These are phyloP conservation scores for Antheraea assamensis DNA, from an alignment of 2,888 invertebrate genomes.

Conservation along the genomic window DNA sequence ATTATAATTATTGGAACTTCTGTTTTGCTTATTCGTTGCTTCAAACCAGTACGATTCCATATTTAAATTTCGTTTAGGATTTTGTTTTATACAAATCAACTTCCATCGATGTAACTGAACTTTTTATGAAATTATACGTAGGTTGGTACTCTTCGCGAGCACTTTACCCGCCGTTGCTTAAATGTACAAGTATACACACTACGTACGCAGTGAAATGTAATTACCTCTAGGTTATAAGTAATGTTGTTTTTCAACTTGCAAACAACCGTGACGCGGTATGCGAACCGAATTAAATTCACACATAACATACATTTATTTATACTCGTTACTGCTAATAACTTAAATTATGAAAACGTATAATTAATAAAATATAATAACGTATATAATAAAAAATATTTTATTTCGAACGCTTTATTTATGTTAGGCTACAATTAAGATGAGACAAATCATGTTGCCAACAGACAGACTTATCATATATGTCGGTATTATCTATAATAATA, in stretches of 20 bases:
- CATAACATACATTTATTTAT: neutral
- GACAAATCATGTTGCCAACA: too few species aligned
- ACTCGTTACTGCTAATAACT: neutral
- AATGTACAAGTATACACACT: neutral
- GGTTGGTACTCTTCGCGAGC: neutral
- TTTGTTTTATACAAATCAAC: neutral
- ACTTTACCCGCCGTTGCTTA: neutral
- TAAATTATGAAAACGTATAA: too few species aligned
- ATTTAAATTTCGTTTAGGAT: too few species aligned
- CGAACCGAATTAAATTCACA: neutral
- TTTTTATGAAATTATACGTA: neutral
- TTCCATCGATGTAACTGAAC: neutral
- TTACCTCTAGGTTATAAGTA: neutral
- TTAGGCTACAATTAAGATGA: too few species aligned
- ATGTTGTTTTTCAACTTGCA: neutral
- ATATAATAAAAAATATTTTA: too few species aligned
- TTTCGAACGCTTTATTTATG: too few species aligned
- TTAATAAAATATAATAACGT: too few species aligned
- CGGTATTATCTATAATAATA: too few species aligned
- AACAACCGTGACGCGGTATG: constrained; percentile 4
- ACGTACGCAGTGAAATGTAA: constrained; percentile 7
- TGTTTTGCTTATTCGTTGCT: too few species aligned
- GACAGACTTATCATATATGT: too few species aligned
- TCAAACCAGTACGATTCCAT: too few species aligned
- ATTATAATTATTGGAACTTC: too few species aligned